Evolutionary conservation across 1,140 invertebrate genomes (phyloP), one percentile per base, ranked within the genome.

Genomic region (Drosophila bipectinata): DNA sequence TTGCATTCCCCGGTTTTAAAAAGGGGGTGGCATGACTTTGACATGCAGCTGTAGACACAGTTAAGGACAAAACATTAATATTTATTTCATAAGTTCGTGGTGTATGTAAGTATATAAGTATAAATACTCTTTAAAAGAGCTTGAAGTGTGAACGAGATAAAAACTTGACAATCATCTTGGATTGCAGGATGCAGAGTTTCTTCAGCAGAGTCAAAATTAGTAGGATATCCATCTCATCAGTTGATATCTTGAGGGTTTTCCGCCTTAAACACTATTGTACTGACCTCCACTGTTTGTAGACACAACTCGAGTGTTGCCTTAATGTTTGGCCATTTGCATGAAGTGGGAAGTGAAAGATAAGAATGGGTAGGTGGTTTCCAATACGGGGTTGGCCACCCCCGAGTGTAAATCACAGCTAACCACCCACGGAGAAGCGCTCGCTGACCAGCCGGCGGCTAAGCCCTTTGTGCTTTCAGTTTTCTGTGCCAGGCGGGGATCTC

Each of bases 261-360:
- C 9, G 9, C 32, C 4, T 45, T 6, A 4, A 12, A 10, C 1
- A 26, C 63, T 53, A 44, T 8, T 18, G 0, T 0, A 0, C 7
- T 44, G 59, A 4, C 47, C 63, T 10, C 61, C 9, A 26, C 47
- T 67, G 63, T 63, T 32, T 52, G 59, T 66, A 56, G 58, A 76
- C 62, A 60, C 72, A 76, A 51, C 56, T 76, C 58, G 71, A 77
- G 74, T 77, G 74, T 77, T 60, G 62, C 74, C 57, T 52, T 77
- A 77, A 77, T 77, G 74, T 77, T 77, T 77, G 74, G 72, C 73
- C 72, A 76, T 76, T 76, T 74, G 74, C 62, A 76, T 77, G 74
- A 63, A 77, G 74, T 77, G 73, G 64, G 39, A 21, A 34, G 47
- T 26, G 41, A 14, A 26, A 18, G 54, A 48, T 48, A 9, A 28